These are phyloP conservation scores for Agriopis leucophaearia DNA, from an alignment of 2,888 invertebrate species.

Conservation along the genomic window DNA sequence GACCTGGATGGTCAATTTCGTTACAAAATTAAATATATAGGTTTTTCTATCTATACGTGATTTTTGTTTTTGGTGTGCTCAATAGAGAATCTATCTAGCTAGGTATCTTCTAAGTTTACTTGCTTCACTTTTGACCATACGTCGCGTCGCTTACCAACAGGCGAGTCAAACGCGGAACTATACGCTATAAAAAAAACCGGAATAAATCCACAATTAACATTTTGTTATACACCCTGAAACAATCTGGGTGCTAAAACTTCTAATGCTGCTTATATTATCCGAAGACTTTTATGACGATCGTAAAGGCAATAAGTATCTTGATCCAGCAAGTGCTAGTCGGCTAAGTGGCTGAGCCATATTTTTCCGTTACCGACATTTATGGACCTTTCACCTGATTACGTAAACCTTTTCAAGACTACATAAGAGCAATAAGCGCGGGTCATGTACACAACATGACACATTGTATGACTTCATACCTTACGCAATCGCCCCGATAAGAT, in stretches of 20 bases:
- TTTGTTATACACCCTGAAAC: too few relatives aligned
- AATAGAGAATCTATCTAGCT: too few relatives aligned
- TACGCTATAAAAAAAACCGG: too few relatives aligned
- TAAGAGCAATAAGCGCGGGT: slow-evolving; percentile 10
- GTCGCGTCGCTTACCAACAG: too few relatives aligned
- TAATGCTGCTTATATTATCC: not conserved
- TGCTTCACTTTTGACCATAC: too few relatives aligned
- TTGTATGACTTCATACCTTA: slow-evolving; percentile 37
- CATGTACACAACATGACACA: slow-evolving; percentile 47
- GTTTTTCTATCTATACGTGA: too few relatives aligned
- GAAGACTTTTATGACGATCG: not conserved
- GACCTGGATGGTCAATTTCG: too few relatives aligned
- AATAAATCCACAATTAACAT: too few relatives aligned
- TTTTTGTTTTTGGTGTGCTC: too few relatives aligned
- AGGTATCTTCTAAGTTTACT: too few relatives aligned
- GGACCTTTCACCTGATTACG: slow-evolving; percentile 9
- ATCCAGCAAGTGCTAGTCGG: not conserved
- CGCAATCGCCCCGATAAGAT: slow-evolving; percentile 44
- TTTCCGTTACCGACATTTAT: slow-evolving; percentile 4
- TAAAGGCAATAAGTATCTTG: not conserved
- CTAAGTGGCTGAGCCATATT: not conserved
- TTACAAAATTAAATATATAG: too few relatives aligned
- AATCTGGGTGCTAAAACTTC: not conserved
- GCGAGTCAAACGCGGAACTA: too few relatives aligned
- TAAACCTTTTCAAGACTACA: slow-evolving; percentile 12